phyloP scores from a whole-genome alignment of 1,140 invertebrate species.

The Magallana angulata region DNA sequence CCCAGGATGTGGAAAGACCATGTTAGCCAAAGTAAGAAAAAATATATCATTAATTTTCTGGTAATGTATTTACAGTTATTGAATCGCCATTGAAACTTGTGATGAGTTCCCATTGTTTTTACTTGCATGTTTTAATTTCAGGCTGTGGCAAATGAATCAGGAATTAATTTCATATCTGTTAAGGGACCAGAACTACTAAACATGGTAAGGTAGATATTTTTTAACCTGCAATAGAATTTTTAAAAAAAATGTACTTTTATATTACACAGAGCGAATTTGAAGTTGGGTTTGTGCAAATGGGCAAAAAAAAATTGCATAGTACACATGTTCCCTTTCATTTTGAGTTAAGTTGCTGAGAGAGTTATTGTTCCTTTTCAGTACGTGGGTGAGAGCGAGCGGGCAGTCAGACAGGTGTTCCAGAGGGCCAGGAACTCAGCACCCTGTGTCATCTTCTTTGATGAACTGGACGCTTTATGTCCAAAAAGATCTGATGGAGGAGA shows the following conservation, averaged over 20 bases:
- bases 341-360: too few relatives aligned
- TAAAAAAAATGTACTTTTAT: not conserved
- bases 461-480: conserved; percentile 97
- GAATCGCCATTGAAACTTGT: too few relatives aligned
- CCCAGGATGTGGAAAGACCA: conserved; percentile 94
- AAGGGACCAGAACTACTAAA: conserved; percentile 98
- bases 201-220: conserved; percentile 85
- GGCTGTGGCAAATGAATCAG: conserved; percentile 96
- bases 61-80: too few relatives aligned
- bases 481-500: conserved; percentile 83
- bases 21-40: conserved; percentile 87
- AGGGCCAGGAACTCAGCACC: conserved; percentile 96
- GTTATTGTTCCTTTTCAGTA: conserved; percentile 84
- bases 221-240: not conserved
- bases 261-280: too few relatives aligned
- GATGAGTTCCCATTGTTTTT: not conserved
- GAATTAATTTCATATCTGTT: conserved; percentile 97
- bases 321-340: too few relatives aligned
- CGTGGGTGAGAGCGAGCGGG: conserved; percentile 98
- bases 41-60: not conserved
- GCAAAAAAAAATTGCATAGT: too few relatives aligned
- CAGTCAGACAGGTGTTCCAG: conserved; percentile 95
- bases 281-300: too few relatives aligned
- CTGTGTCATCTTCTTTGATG: conserved; percentile 99
- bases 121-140: conserved; percentile 66